Percentiles rank a stretch among this genome's conserved stretches.
phyloP scores from a whole-genome alignment of 2,797 vertebrate species.

The Gouania willdenowi region DNA sequence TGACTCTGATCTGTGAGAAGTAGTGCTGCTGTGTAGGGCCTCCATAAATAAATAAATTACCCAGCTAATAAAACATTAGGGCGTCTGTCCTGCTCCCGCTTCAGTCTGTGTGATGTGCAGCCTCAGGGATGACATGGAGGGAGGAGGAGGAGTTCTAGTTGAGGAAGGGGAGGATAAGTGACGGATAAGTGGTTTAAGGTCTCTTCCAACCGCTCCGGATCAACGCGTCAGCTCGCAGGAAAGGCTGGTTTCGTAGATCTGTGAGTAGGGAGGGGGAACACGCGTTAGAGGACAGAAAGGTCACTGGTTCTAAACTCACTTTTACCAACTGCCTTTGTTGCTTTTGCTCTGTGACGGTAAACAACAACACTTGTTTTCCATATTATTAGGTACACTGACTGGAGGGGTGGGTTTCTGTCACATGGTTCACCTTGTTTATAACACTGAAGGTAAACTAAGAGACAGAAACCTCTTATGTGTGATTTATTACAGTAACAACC shows the following conservation, averaged over 20 bases:
- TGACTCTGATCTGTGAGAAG: constrained; percentile 40
- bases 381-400: constrained; percentile 9
- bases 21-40: constrained; percentile 61
- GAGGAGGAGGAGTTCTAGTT: constrained; percentile 42
- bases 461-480: too few relatives aligned
- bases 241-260: constrained; percentile 87
- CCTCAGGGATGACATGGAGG: constrained; percentile 54
- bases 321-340: background rate
- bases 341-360: background rate
- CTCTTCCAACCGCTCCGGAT: constrained; percentile 84
- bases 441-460: background rate
- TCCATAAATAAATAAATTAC: constrained; percentile 82
- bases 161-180: constrained; percentile 49
- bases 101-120: constrained; percentile 69
- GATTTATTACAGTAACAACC: too few relatives aligned
- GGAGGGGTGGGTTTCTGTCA: background rate
- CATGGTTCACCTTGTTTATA: background rate
- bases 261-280: constrained; percentile 65
- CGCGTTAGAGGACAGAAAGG: constrained; percentile 58
- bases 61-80: constrained; percentile 59
- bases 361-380: constrained; percentile 15
- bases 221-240: constrained; percentile 82
- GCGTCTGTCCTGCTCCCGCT: constrained; percentile 55
- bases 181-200: constrained; percentile 74
- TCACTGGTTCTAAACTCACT: constrained; percentile 13